Base-by-base conservation (phyloP, 1,140 invertebrate species). In the Ladona fulva region DNA sequence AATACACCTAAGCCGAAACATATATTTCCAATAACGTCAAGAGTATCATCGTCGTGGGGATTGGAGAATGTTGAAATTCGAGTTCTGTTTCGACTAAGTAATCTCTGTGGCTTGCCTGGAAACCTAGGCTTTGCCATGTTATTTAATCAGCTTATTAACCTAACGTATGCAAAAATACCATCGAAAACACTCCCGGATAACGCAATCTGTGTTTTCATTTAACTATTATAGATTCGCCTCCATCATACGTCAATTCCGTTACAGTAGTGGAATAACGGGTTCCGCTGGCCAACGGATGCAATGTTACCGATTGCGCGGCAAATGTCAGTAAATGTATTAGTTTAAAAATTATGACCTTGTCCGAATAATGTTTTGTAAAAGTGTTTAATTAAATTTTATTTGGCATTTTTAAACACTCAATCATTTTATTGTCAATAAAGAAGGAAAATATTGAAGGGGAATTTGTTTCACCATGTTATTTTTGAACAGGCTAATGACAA, bases 171-270 rank as follows among this genome's bases (percentile, higher is more conserved):
- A 66, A 16, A 66, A 19, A 19, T 66, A 19, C 52, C 52, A 66
- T 19, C 52, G 52, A 66, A 66, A 66, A 66, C n/a, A 66, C 52
- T 66, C 52, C 52, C 52, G 52, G 52, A 66, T 22, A 66, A 66
- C 52, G 52, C 52, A 66, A 66, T 66, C 52, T 12, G 52, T 66
- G 52, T 66, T 66, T 66, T 66, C 52, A 66, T 66, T 66, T 66
- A 66, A 66, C 12, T 1, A 19, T 16, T 66, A 66, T 66, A 66
- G 52, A 66, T 66, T 66, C 52, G 52, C 52, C 14, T 22, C 14
- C n/a, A 66, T 66, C 52, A 66, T 66, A 16, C 14, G 14, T 16
- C 14, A 66, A 66, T 22, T 66, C n/a, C n/a, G 16, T 19, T 22
- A 22, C 14, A 6, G 1, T 22, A 22, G 3, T 12, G 12, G n/a